Base-by-base conservation (phyloP, 1,140 invertebrate genomes). In the Drosophila arawakana region DNA sequence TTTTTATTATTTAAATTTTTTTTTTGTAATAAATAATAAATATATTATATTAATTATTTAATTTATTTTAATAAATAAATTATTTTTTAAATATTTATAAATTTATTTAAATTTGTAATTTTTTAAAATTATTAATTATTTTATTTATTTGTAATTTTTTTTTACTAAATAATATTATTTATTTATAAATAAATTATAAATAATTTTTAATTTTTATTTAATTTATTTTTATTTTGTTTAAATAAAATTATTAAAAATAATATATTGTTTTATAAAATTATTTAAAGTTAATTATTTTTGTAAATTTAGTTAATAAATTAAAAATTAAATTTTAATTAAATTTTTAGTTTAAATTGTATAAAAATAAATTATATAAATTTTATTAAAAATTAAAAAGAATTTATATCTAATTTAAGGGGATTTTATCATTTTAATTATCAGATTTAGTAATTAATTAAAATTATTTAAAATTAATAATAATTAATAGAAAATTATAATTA, bases 201-300 rank as follows among this genome's bases (percentile, higher is more conserved):
- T 52, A 50, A 8, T 47, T 47, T 50, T 30, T 30, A 49, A 50
- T 39, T 37, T 43, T 37, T 37, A 39, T 15, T 9, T 15, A 58
- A 15, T 46, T 71, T 62, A 13, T 2, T 61, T 55, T 25, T 3
- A 25, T 3, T 25, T 25, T 25, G 1, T 25, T 25, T 3, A 30
- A 0, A 25, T 7, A n/a, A 13, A 49, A 57, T 18, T 18, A 30
- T 50, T 54, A 55, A 60, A 73, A 59, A 49, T 35, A 25, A 34
- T 63, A 47, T 21, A 18, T 11, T 39, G 13, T 58, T 41, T 49
- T 58, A 15, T 18, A 39, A 10, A 41, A 11, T 57, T 63, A 10
- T 73, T 75, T 74, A 70, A 52, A 34, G 47, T 43, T 13, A 72
- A 46, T 43, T 71, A 71, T 62, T 52, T 34, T 55, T 5, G 5